Evolutionary conservation across 2,797 vertebrate species (phyloP), one percentile per base, ranked within the genome.

Genomic region (Okamejei kenojei): DNA sequence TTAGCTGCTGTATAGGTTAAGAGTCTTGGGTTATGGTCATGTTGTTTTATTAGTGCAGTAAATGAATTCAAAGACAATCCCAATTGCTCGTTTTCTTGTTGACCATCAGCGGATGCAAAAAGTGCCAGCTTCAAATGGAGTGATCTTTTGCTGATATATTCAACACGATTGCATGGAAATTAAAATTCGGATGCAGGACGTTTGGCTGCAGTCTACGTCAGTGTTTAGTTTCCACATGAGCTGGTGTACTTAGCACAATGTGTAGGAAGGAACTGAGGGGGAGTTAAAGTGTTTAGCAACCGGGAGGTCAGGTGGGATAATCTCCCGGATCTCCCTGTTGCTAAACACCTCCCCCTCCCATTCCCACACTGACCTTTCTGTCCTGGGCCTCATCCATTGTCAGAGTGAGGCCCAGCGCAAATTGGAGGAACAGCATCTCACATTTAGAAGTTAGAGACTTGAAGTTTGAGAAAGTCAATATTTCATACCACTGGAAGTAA

Each of bases 1-100:
- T 76, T 76, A 76, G 38, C 90, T 17, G 26, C 71, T n/a, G 38
- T n/a, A 58, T 29, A 54, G 90, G 38, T n/a, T 45, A 92, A 74
- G 68, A 76, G 54, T 29, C 71, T 54, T 92, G 90, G 23, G 29
- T 92, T 71, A 92, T 92, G 23, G 35, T 58, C 90, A 58, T 58
- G 71, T 92, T 92, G 73, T 92, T 92, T 58, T 92, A 76, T 92
- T 76, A 15, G 38, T 92, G 38, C 71, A n/a, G 23, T 92, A 45
- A 17, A 74, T 45, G 45, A 92, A 45, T 74, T 88, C 84, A 88
- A 88, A 68, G 61, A 88, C 17, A 88, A n/a, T 23, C 54, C 21
- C 58, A 15, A n/a, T n/a, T 86, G 82, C 63, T 86, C n/a, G 45
- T 54, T 7, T 63, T 38, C 29, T 68, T 88, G 4, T 32, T 84